Conservation (phyloP, 2,888 invertebrate species). For the Amphipoea lucens region DNA sequence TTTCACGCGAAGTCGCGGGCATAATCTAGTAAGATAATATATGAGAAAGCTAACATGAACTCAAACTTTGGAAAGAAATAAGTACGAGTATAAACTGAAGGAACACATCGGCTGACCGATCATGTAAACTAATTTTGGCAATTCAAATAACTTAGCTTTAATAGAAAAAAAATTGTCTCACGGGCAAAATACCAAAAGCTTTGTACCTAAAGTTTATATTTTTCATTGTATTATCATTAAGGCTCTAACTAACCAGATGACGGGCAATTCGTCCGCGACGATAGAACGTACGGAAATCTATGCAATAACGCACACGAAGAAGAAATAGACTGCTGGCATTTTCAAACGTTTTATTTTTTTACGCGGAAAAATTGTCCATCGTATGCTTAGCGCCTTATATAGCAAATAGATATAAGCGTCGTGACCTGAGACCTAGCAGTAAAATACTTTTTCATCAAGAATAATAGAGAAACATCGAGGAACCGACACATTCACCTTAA, state of each 20-base stretch:
- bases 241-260: too few species aligned
- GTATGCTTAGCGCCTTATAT: constrained; percentile 7
- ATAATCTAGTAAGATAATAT: background rate
- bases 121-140: background rate
- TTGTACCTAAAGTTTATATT: background rate
- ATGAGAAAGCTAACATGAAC: background rate
- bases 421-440: constrained; percentile 54
- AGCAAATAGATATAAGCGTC: constrained; percentile 36
- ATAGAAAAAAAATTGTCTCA: background rate
- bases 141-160: background rate
- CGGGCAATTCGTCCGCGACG: too few species aligned
- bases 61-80: background rate
- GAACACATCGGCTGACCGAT: background rate
- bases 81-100: too few species aligned
- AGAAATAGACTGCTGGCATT: background rate
- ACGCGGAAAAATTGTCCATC: background rate
- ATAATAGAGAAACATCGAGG: constrained; percentile 30
- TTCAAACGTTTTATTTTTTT: background rate
- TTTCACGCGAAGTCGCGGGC: too few species aligned
- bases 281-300: background rate
- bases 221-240: constrained; percentile 1
- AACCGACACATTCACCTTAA: constrained; percentile 52
- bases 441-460: constrained; percentile 43
- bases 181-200: background rate
- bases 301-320: background rate